These are phyloP conservation scores for Elegia similella DNA, from an alignment of 2,888 invertebrate genomes.

Conservation along the genomic window DNA sequence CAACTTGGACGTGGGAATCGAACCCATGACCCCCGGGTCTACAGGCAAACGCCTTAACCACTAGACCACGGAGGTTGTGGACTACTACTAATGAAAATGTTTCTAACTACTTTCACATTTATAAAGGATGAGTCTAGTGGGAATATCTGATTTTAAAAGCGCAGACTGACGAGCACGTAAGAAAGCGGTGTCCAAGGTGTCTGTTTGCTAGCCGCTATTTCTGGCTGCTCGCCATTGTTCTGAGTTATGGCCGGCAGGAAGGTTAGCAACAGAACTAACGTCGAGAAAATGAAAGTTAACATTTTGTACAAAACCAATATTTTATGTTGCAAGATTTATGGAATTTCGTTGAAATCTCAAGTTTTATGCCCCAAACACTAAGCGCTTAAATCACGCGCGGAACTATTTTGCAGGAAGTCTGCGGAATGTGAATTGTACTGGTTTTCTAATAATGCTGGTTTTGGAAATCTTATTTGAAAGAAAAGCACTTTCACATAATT, in stretches of 20 bases:
- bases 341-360: conserved; percentile 30
- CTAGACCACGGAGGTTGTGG: too few relatives aligned
- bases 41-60: too few relatives aligned
- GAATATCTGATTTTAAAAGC: neutral
- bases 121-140: neutral
- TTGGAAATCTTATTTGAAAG: too few relatives aligned
- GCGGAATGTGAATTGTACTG: neutral
- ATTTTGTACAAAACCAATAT: conserved; percentile 46
- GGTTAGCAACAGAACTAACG: conserved; percentile 62
- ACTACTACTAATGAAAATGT: too few relatives aligned
- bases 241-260: conserved; percentile 63
- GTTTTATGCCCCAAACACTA: conserved; percentile 11
- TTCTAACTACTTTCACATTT: too few relatives aligned
- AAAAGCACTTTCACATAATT: too few relatives aligned
- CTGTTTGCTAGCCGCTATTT: conserved; percentile 73
- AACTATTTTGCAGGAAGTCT: neutral
- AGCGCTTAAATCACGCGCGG: conserved; percentile 8
- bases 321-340: conserved; percentile 46
- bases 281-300: conserved; percentile 49
- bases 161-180: conserved; percentile 24
- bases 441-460: neutral
- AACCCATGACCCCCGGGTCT: too few relatives aligned
- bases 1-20: too few relatives aligned
- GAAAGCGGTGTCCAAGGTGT: conserved; percentile 45
- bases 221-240: conserved; percentile 65